Conservation (phyloP, 2,113 vertebrate species). For the Cavia aperea region DNA sequence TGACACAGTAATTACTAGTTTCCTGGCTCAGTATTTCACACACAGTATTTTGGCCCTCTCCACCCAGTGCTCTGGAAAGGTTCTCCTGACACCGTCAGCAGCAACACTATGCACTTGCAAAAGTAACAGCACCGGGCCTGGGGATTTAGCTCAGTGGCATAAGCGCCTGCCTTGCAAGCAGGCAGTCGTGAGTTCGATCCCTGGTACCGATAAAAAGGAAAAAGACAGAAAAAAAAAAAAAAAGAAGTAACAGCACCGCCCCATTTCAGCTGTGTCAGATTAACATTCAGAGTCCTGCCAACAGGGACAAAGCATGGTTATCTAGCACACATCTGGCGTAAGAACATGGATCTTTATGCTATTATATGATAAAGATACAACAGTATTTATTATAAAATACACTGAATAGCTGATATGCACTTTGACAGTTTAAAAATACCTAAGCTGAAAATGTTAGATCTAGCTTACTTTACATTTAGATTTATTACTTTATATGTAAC, state of each 20-base stretch:
- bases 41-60: not conserved
- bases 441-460: not conserved
- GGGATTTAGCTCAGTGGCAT: too few species aligned
- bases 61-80: not conserved
- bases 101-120: not conserved
- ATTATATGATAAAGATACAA: not conserved
- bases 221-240: too few species aligned
- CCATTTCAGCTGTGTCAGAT: not conserved
- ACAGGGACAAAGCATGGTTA: not conserved
- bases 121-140: not conserved
- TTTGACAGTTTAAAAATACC: not conserved
- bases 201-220: too few species aligned
- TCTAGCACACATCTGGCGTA: not conserved
- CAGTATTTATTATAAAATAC: not conserved
- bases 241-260: not conserved
- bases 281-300: not conserved
- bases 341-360: not conserved
- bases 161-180: too few species aligned
- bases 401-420: not conserved
- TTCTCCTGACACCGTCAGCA: not conserved
- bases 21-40: not conserved
- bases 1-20: not conserved
- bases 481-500: not conserved
- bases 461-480: not conserved
- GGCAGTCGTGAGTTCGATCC: too few species aligned